Percentiles rank a stretch among this genome's conserved stretches.
These are phyloP conservation scores for Gasterosteus nipponicus DNA, from an alignment of 2,113 vertebrate genomes.

Conservation along the genomic window DNA sequence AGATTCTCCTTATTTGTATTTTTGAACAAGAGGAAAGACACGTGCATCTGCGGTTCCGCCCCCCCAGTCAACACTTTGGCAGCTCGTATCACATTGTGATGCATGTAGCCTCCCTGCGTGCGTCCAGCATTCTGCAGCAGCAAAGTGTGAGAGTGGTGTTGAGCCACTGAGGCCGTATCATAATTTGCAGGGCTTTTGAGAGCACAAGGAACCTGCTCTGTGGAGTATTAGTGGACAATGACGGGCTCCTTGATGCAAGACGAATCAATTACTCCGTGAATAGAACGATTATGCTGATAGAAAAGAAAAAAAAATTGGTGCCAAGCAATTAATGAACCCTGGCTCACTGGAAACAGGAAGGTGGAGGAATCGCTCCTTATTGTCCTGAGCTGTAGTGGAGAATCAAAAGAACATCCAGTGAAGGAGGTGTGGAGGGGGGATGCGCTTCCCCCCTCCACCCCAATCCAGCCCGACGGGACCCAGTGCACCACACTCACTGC, in stretches of 20 bases:
- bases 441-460: conserved; percentile 33
- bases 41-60: background rate
- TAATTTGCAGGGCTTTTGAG: conserved; percentile 35
- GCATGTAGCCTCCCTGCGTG: conserved; percentile 16
- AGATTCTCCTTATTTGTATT: background rate
- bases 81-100: conserved; percentile 26
- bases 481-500: conserved; percentile 25
- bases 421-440: conserved; percentile 79
- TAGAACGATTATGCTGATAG: background rate
- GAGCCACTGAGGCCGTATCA: conserved; percentile 14
- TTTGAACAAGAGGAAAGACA: background rate
- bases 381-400: conserved; percentile 41
- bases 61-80: conserved; percentile 8
- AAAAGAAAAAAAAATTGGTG: conserved; percentile 9
- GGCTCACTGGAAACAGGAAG: conserved; percentile 4
- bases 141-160: conserved; percentile 13
- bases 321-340: conserved; percentile 15
- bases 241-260: conserved; percentile 31
- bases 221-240: conserved; percentile 10
- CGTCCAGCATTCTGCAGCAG: conserved; percentile 22
- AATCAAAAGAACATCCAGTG: conserved; percentile 68
- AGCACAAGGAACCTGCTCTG: conserved; percentile 37
- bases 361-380: conserved; percentile 16
- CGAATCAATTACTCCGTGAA: conserved; percentile 21
- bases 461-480: conserved; percentile 19